Percentiles rank a stretch among this genome's conserved stretches.
phyloP scores from a whole-genome alignment of 37 sponge, comb jelly and placozoan genomes.

The Theonella swinhoei region DNA sequence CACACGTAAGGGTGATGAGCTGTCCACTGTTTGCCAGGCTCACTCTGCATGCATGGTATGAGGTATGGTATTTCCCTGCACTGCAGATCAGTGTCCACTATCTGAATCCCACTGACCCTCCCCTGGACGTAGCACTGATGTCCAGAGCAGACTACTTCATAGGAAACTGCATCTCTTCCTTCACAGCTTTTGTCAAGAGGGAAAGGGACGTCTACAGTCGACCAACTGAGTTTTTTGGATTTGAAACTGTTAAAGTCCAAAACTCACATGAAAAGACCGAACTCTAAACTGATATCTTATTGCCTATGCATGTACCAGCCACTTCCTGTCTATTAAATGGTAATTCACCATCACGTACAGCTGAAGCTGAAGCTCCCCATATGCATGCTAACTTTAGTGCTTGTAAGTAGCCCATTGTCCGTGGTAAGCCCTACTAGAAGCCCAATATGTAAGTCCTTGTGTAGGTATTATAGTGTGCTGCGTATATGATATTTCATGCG shows the following conservation, averaged over 20 bases:
- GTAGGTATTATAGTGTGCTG: too few species aligned
- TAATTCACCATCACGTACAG: too few species aligned
- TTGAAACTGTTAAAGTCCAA: neutral
- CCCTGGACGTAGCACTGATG: slow-evolving; percentile 71
- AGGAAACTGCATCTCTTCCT: slow-evolving; percentile 88
- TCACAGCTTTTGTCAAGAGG: slow-evolving; percentile 85
- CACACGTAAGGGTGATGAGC: too few species aligned
- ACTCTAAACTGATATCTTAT: neutral
- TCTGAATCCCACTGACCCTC: slow-evolving; percentile 57
- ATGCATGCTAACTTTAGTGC: neutral
- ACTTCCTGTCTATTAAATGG: too few species aligned
- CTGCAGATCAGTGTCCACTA: slow-evolving; percentile 49
- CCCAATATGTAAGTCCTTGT: too few species aligned
- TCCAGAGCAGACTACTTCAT: slow-evolving; percentile 74
- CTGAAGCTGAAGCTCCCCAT: too few species aligned
- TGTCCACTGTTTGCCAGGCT: neutral
- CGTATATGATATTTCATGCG: too few species aligned
- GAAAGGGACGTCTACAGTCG: slow-evolving; percentile 57
- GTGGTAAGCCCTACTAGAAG: too few species aligned
- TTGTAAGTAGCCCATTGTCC: neutral
- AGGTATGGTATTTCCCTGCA: too few species aligned
- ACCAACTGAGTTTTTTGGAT: slow-evolving; percentile 66
- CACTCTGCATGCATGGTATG: neutral
- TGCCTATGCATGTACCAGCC: too few species aligned
- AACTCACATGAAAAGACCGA: neutral